Evolutionary conservation across 2,113 vertebrate species (phyloP).

Genomic region (Pituophis catenifer): DNA sequence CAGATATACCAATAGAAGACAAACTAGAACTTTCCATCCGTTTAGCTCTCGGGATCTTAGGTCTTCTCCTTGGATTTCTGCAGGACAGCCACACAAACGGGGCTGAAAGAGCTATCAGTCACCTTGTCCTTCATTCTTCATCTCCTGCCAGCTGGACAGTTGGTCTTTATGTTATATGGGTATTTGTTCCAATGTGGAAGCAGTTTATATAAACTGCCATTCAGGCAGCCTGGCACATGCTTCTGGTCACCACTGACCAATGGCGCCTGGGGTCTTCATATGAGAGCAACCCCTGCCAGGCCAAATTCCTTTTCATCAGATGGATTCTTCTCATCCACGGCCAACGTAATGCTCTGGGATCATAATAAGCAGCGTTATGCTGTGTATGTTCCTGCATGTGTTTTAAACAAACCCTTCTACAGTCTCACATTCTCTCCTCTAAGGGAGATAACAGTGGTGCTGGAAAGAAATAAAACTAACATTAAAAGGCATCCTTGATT

Average conservation of each 20-base stretch:
- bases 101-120: neutral
- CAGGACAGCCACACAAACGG: neutral
- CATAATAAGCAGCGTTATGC: neutral
- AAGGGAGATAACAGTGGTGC: neutral
- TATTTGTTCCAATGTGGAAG: conserved; percentile 2
- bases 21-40: neutral
- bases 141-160: conserved; percentile 6
- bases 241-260: conserved; percentile 11
- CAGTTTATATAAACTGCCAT: conserved; percentile 12
- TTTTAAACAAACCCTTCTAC: neutral
- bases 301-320: conserved; percentile 11
- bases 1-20: neutral
- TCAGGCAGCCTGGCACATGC: neutral
- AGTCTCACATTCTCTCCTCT: neutral
- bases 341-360: neutral
- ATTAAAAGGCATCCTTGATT: neutral
- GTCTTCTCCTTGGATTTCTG: neutral
- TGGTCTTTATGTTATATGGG: neutral
- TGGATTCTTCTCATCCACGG: neutral
- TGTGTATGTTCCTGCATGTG: neutral
- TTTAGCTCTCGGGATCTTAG: neutral
- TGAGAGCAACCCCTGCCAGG: neutral
- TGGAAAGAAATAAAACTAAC: neutral
- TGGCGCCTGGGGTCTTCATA: neutral
- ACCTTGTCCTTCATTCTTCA: neutral